Evolutionary conservation across 1,140 invertebrate genomes (phyloP), one percentile per base, ranked within the genome.

Genomic region (Orius laevigatus): DNA sequence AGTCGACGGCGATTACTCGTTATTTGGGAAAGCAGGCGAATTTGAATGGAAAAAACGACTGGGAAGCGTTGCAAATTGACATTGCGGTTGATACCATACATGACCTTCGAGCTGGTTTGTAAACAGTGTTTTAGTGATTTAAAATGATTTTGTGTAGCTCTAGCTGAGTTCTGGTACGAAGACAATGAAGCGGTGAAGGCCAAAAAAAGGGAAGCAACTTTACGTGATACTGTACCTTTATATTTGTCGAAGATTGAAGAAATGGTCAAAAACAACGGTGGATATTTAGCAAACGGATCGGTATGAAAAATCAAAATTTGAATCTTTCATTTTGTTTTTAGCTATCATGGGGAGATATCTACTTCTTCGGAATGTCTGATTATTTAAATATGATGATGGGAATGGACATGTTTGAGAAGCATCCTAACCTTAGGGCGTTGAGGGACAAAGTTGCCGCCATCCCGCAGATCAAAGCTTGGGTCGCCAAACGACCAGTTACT

Each of bases 21-120:
- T 74, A 70, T 58, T 58, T 74, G 3, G 72, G 70, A 2, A 67
- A 63, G 51, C 62, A 70, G 56, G 62, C 65, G 45, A 63, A 62
- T 53, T 53, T 75, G 19, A 63, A 65, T 55, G 71, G 70, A 10
- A 62, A 62, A 41, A 63, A 66, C 42, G 65, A 67, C 49, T 72
- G 75, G 70, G 74, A 81, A 64, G 66, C 70, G 14, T 66, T 79
- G 40, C 65, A 74, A 62, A 74, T 79, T 41, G 78, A 80, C 59
- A 66, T 72, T 36, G 64, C 70, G 38, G 60, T 62, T 3, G 57
- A 58, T 43, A 57, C 61, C 20, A 39, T 62, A 32, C 54, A 52
- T 52, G 61, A 66, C 51, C 60, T 65, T 18, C 55, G 62, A 51
- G 54, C 55, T 53, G 55, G 64, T 65, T 54, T 58, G 58, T 63